Evolutionary conservation across 2,797 vertebrate genomes (phyloP).

Genomic region (Peromyscus nudipes): DNA sequence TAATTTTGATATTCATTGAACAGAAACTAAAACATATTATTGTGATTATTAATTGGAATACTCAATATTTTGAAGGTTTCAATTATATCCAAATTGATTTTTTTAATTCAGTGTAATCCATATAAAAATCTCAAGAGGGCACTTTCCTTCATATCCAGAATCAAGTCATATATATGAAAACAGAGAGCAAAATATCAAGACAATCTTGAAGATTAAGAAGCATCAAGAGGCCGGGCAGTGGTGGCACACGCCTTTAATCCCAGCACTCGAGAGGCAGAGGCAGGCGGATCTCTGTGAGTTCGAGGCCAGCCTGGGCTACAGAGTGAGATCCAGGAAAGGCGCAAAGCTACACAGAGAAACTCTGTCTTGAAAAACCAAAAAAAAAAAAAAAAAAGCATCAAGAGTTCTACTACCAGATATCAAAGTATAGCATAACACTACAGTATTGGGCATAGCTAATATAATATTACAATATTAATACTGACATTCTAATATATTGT

Average conservation of each 20-base stretch:
- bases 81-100: background rate
- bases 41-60: background rate
- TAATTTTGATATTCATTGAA: slow-evolving; percentile 45
- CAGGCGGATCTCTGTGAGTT: too few species aligned
- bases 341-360: too few species aligned
- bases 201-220: background rate
- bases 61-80: slow-evolving; percentile 13
- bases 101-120: slow-evolving; percentile 8
- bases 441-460: background rate
- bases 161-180: background rate
- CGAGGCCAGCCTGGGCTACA: too few species aligned
- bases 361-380: too few species aligned
- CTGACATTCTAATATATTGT: background rate
- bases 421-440: background rate
- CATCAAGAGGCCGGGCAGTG: too few species aligned
- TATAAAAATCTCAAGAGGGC: slow-evolving; percentile 22
- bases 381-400: background rate
- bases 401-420: background rate
- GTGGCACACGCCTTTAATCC: too few species aligned
- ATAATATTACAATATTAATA: background rate
- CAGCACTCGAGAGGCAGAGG: too few species aligned
- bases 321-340: too few species aligned
- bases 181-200: background rate
- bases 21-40: slow-evolving; percentile 3
- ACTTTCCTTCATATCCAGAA: slow-evolving; percentile 41